Percentiles rank a stretch among this genome's conserved stretches.
Conservation (phyloP, 2,888 invertebrate species). For the Willowsia nigromaculata region DNA sequence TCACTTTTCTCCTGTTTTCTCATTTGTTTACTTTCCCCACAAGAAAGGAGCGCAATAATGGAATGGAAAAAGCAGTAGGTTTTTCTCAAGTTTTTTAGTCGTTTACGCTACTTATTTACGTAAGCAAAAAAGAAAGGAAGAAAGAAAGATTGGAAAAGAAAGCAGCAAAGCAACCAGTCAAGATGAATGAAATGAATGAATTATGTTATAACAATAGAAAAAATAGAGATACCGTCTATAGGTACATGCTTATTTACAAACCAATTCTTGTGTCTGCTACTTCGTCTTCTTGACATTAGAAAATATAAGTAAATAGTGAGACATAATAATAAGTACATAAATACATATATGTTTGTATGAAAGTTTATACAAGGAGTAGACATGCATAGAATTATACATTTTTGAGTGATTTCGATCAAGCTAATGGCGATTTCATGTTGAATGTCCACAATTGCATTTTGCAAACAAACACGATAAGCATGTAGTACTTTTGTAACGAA, state of each 20-base stretch:
- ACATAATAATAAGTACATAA: background rate
- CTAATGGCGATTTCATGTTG: conserved; percentile 64
- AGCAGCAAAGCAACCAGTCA: conserved; percentile 29
- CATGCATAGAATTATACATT: conserved; percentile 17
- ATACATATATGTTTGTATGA: background rate
- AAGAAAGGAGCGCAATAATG: background rate
- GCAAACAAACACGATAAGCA: conserved; percentile 41
- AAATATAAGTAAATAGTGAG: background rate
- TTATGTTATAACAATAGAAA: conserved; percentile 38
- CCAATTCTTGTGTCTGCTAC: background rate
- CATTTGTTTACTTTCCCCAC: conserved; percentile 27
- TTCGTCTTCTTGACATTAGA: background rate
- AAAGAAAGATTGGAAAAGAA: background rate
- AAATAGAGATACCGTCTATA: background rate
- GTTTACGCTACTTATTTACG: conserved; percentile 1
- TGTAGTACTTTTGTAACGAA: background rate
- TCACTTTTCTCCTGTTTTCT: conserved; percentile 29
- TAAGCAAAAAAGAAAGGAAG: background rate
- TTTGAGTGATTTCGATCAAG: conserved; percentile 63
- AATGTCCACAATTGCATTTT: conserved; percentile 50
- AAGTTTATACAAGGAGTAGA: too few relatives aligned
- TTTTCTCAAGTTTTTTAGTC: background rate
- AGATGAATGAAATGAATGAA: conserved; percentile 52
- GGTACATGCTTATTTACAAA: background rate
- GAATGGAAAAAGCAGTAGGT: conserved; percentile 11